Conservation (phyloP, 2,888 invertebrate species). For the Galerucella nymphaeae region DNA sequence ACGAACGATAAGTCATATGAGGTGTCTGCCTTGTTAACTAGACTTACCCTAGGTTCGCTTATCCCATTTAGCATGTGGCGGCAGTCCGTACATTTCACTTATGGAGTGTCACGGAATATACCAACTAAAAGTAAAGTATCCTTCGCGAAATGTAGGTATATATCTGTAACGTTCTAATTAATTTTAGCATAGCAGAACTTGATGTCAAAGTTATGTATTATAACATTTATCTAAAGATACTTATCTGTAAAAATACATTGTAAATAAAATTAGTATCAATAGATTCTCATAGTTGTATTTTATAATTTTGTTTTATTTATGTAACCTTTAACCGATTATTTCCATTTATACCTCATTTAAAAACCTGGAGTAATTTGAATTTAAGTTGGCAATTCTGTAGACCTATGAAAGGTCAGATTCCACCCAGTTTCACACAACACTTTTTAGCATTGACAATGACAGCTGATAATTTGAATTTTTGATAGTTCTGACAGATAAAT, state of each 20-base stretch:
- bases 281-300: conserved; percentile 55
- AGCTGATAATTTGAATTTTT: no score
- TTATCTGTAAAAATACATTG: conserved; percentile 59
- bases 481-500: no score
- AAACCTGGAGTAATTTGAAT: no score
- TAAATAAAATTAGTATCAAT: conserved; percentile 59
- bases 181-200: conserved; percentile 47
- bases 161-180: conserved; percentile 32
- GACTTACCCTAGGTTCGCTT: conserved; percentile 46
- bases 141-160: not conserved
- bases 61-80: conserved; percentile 50
- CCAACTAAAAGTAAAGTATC: not conserved
- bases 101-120: conserved; percentile 29
- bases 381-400: no score
- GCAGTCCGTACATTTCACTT: conserved; percentile 55
- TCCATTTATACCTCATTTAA: no score
- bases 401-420: no score
- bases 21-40: conserved; percentile 42
- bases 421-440: no score
- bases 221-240: conserved; percentile 59
- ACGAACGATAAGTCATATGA: conserved; percentile 16
- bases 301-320: conserved; percentile 43
- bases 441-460: no score
- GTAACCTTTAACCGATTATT: not conserved
- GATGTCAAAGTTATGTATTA: conserved; percentile 59